Conservation (phyloP, 2,797 vertebrate genomes). For the Scyliorhinus canicula region DNA sequence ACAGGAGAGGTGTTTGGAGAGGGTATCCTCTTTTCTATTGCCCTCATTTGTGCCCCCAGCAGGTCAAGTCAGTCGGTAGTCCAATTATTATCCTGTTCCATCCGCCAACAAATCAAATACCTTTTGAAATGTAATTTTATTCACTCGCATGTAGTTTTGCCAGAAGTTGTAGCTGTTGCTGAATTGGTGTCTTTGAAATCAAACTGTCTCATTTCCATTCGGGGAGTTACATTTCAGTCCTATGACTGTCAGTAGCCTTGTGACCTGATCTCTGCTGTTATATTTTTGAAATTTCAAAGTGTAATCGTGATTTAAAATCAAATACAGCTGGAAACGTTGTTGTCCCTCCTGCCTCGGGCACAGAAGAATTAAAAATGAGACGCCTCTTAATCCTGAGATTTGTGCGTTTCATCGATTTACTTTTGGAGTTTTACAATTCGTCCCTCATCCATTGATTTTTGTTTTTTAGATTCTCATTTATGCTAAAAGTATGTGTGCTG, state of each 20-base stretch:
- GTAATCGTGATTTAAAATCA: conserved; percentile 26
- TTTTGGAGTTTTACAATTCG: not conserved
- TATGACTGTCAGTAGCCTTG: not conserved
- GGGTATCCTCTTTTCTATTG: no score
- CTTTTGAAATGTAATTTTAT: not conserved
- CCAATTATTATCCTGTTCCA: not conserved
- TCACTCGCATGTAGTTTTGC: no score
- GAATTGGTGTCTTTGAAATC: not conserved
- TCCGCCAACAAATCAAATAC: no score
- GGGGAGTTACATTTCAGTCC: not conserved
- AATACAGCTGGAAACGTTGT: not conserved
- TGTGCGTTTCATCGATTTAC: not conserved
- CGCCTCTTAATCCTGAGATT: not conserved
- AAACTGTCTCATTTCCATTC: not conserved
- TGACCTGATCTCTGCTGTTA: not conserved
- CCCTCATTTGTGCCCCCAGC: not conserved
- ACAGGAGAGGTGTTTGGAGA: not conserved
- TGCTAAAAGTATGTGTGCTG: not conserved
- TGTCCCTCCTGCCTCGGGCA: not conserved
- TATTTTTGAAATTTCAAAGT: not conserved
- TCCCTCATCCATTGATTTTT: not conserved
- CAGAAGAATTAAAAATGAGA: conserved; percentile 12
- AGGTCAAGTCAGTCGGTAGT: no score
- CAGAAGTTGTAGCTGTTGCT: not conserved
- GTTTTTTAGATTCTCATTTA: not conserved